These are phyloP conservation scores for Balearica regulorum DNA, from an alignment of 2,797 vertebrate species.

Conservation along the genomic window DNA sequence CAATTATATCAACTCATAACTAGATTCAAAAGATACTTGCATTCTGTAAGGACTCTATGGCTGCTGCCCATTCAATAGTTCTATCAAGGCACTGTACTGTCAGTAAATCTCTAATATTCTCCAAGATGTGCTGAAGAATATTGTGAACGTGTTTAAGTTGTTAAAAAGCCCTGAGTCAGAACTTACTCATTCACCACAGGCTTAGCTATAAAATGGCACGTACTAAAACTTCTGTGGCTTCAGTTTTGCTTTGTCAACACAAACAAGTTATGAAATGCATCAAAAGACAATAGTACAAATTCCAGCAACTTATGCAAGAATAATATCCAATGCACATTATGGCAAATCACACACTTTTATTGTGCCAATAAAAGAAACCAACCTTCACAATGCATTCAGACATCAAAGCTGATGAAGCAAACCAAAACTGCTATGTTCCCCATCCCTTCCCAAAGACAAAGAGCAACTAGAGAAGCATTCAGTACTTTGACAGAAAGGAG, in stretches of 20 bases:
- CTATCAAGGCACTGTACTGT: constrained; percentile 72
- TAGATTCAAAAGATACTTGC: background rate
- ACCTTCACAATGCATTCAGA: background rate
- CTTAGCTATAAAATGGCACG: constrained; percentile 47
- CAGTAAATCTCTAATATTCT: constrained; percentile 37
- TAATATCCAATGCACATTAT: background rate
- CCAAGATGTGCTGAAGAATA: constrained; percentile 51
- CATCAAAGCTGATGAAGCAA: constrained; percentile 14
- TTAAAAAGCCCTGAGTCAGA: constrained; percentile 76
- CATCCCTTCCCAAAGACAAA: background rate
- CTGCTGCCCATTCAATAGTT: constrained; percentile 62
- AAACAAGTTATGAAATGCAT: constrained; percentile 28
- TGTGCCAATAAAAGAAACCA: background rate
- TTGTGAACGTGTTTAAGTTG: constrained; percentile 39
- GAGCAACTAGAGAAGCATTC: constrained; percentile 25
- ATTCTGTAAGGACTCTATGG: constrained; percentile 17
- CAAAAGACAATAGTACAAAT: constrained; percentile 15
- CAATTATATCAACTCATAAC: background rate
- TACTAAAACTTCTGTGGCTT: background rate
- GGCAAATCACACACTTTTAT: background rate
- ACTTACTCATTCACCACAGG: constrained; percentile 64
- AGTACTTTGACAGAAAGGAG: constrained; percentile 64
- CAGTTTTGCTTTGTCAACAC: constrained; percentile 45
- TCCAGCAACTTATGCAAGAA: background rate
- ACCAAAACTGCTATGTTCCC: background rate